Percentiles rank a stretch among this genome's conserved stretches.
phyloP scores from a whole-genome alignment of 2,113 vertebrate genomes.

The Leuciscus idus region DNA sequence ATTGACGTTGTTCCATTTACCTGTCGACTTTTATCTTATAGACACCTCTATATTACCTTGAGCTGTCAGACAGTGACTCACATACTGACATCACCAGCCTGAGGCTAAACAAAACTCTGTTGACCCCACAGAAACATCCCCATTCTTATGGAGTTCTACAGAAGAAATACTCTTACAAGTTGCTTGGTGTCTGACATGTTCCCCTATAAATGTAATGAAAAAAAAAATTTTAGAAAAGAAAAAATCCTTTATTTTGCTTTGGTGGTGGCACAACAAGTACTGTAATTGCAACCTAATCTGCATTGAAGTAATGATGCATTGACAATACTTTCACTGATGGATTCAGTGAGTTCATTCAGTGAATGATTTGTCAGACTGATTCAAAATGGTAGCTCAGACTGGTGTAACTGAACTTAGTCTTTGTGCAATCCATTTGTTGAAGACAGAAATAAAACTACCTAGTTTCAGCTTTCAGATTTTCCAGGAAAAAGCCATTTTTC shows the following conservation, averaged over 20 bases:
- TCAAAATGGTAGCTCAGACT: neutral
- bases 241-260: neutral
- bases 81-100: constrained; percentile 9
- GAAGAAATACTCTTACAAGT: neutral
- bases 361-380: neutral
- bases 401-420: no score
- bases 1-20: constrained; percentile 45
- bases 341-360: neutral
- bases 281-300: neutral
- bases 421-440: no score
- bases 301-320: neutral
- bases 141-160: neutral
- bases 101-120: neutral
- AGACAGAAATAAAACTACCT: no score
- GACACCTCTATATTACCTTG: neutral
- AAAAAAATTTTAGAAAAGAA: no score
- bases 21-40: constrained; percentile 48
- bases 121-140: neutral
- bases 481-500: no score
- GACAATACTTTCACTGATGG: neutral
- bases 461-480: no score
- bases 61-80: constrained; percentile 53
- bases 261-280: neutral
- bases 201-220: neutral
- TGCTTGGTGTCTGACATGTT: neutral